These are phyloP conservation scores for Platygyra sinensis DNA, from an alignment of 64 coral and sea anemone species.

Conservation along the genomic window DNA sequence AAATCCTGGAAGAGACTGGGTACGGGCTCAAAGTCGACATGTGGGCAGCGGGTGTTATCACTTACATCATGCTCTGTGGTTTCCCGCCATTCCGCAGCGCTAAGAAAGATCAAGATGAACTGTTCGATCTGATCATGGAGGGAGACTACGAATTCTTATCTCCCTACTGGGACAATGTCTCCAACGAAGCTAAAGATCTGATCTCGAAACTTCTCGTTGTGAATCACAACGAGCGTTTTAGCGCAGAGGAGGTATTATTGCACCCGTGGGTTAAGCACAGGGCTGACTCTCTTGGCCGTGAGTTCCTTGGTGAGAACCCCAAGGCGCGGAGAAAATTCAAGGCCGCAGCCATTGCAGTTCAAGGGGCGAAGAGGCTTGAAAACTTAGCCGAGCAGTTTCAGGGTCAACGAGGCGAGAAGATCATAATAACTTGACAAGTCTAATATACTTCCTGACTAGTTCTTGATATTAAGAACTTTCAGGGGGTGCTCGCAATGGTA, in stretches of 20 bases:
- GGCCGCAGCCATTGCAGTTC: conserved; percentile 79
- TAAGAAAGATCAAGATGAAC: conserved; percentile 92
- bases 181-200: conserved; percentile 82
- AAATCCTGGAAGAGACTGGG: conserved; percentile 94
- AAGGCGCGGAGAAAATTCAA: conserved; percentile 75
- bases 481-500: too few species aligned
- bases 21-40: conserved; percentile 95
- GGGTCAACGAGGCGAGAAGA: conserved; percentile 82
- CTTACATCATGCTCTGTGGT: conserved; percentile 98
- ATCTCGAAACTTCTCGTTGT: conserved; percentile 83
- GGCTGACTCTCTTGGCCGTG: conserved; percentile 35
- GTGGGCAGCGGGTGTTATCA: conserved; percentile 98
- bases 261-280: conserved; percentile 74
- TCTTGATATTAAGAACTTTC: too few species aligned
- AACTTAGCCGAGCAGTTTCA: conserved; percentile 90
- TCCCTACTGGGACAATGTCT: conserved; percentile 93
- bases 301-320: conserved; percentile 32
- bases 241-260: conserved; percentile 76
- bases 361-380: conserved; percentile 78
- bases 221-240: conserved; percentile 47
- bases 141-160: conserved; percentile 66
- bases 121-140: conserved; percentile 76
- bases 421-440: conserved; percentile 62
- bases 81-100: conserved; percentile 98
- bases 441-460: not conserved